Percentiles rank a stretch among this genome's conserved stretches.
Evolutionary conservation across 2,113 vertebrate genomes (phyloP).

Genomic region (Equus przewalskii): DNA sequence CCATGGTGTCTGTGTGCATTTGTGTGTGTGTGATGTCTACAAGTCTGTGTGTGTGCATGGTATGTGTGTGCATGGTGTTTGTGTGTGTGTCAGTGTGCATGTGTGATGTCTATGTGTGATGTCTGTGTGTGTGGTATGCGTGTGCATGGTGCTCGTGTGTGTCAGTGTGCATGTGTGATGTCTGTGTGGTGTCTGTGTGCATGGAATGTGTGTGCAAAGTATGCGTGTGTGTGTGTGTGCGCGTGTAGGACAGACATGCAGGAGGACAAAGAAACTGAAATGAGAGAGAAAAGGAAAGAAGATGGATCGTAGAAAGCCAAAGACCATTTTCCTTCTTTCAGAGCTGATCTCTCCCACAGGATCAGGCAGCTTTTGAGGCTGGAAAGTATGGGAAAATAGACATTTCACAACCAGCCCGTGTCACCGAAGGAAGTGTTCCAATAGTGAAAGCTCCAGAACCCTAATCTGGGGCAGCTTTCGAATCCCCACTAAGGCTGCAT

Average conservation of each 20-base stretch:
- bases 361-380: background rate
- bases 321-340: slow-evolving; percentile 8
- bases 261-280: background rate
- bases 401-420: background rate
- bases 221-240: background rate
- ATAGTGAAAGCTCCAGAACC: background rate
- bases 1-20: background rate
- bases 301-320: background rate
- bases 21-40: background rate
- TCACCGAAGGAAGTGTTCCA: background rate
- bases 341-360: background rate
- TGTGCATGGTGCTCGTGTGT: background rate
- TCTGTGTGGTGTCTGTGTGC: background rate
- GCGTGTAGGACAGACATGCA: background rate
- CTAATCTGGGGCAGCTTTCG: background rate
- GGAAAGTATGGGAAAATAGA: background rate
- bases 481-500: background rate
- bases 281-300: background rate
- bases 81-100: background rate
- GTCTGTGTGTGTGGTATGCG: background rate
- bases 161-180: background rate
- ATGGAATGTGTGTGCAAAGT: background rate
- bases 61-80: background rate
- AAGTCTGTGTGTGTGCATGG: background rate
- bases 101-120: background rate